These are phyloP conservation scores for Anticlea derivata DNA, from an alignment of 2,888 invertebrate genomes.

Conservation along the genomic window DNA sequence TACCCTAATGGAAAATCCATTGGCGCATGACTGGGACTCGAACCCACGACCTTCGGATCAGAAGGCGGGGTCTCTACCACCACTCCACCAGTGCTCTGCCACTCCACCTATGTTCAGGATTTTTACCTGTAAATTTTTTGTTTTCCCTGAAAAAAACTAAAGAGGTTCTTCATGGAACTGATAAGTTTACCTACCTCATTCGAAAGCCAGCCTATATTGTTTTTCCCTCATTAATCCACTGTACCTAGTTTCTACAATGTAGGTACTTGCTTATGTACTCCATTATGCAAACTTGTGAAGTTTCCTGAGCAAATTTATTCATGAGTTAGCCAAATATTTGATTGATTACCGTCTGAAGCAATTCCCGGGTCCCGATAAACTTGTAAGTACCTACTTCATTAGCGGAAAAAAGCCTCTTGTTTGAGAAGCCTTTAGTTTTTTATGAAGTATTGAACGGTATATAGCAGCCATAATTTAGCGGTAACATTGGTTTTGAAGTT, in stretches of 20 bases:
- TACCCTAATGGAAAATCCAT: too few relatives aligned
- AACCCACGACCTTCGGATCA: too few relatives aligned
- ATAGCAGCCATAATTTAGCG: background rate
- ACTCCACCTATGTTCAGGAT: too few relatives aligned
- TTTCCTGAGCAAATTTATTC: conserved; percentile 68
- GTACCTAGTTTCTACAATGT: background rate
- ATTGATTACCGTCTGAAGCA: conserved; percentile 78
- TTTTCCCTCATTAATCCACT: background rate
- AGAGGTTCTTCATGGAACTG: too few relatives aligned
- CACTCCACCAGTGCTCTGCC: too few relatives aligned
- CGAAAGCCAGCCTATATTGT: background rate
- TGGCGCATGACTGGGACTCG: too few relatives aligned
- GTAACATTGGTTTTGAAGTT: too few relatives aligned
- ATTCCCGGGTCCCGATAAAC: conserved; percentile 69
- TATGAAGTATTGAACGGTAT: background rate
- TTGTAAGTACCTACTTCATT: conserved; percentile 77
- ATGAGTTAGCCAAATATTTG: conserved; percentile 79
- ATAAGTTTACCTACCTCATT: too few relatives aligned
- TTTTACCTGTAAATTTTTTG: too few relatives aligned
- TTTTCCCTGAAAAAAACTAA: too few relatives aligned
- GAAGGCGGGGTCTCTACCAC: too few relatives aligned
- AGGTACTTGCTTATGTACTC: conserved; percentile 6
- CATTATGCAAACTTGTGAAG: conserved; percentile 34
- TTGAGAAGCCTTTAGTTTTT: conserved; percentile 46
- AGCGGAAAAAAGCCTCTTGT: conserved; percentile 67